Percentiles rank a stretch among this genome's conserved stretches.
Evolutionary conservation across 2,113 vertebrate genomes (phyloP).

Genomic region (Sclerurus mexicanus): DNA sequence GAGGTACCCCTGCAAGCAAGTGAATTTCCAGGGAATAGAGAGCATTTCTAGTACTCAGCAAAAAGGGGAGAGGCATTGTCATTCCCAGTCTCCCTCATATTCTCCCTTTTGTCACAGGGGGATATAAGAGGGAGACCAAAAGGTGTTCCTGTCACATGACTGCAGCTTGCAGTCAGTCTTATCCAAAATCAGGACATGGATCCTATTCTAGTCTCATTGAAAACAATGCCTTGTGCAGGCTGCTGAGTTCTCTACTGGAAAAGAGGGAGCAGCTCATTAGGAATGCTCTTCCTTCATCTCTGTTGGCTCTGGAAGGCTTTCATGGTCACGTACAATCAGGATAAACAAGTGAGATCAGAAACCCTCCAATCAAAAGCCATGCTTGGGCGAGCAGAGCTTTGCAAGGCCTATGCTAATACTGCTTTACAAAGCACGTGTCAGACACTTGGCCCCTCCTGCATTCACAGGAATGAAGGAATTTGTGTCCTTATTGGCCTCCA

Average conservation of each 20-base stretch:
- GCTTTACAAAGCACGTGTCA: not conserved
- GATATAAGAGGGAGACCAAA: too few species aligned
- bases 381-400: not conserved
- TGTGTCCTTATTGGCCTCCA: not conserved
- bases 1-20: not conserved
- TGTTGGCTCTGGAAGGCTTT: not conserved
- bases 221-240: not conserved
- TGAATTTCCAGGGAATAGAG: not conserved
- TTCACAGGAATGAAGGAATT: not conserved
- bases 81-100: not conserved
- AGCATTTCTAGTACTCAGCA: not conserved
- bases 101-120: not conserved
- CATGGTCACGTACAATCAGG: not conserved
- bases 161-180: not conserved
- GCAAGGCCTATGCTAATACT: not conserved
- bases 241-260: not conserved
- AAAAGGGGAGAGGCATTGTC: not conserved
- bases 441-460: not conserved
- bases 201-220: not conserved
- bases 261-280: not conserved
- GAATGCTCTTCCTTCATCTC: not conserved
- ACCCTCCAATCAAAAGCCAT: not conserved
- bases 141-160: rapidly evolving
- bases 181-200: not conserved
- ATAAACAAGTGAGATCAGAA: constrained; percentile 28